Conservation (phyloP, 1,140 invertebrate genomes). For the Pogonus chalceus region DNA sequence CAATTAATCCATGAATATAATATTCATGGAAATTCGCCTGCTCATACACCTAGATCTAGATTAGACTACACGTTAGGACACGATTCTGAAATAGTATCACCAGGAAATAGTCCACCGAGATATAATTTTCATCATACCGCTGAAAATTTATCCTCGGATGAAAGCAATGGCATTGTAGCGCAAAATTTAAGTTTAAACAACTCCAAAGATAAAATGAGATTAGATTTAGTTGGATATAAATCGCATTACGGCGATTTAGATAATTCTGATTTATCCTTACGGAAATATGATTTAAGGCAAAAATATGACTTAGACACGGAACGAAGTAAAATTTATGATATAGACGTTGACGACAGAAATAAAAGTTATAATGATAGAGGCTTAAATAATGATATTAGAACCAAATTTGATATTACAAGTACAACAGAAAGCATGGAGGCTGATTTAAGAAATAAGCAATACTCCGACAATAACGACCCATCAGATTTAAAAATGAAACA, state of each 20-base stretch:
- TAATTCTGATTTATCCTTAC: constrained; percentile 18
- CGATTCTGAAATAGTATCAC: constrained; percentile 13
- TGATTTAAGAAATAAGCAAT: constrained; percentile 14
- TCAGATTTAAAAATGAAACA: not conserved
- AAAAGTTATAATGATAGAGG: constrained; percentile 12
- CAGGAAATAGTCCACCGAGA: constrained; percentile 25
- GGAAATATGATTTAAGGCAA: constrained; percentile 20
- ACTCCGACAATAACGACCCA: constrained; percentile 15
- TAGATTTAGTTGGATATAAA: constrained; percentile 30
- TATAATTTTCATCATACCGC: constrained; percentile 29
- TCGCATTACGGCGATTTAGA: constrained; percentile 23
- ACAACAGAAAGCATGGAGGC: constrained; percentile 12
- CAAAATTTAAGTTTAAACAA: constrained; percentile 28
- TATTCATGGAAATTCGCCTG: not conserved
- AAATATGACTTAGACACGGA: constrained; percentile 21
- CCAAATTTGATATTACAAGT: not conserved
- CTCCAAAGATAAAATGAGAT: constrained; percentile 26
- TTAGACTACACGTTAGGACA: not conserved
- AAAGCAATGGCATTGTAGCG: constrained; percentile 28
- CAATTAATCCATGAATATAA: not conserved
- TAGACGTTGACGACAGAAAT: constrained; percentile 13
- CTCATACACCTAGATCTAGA: not conserved
- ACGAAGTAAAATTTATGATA: constrained; percentile 11
- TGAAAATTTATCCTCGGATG: constrained; percentile 25
- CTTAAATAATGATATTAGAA: constrained; percentile 6